These are phyloP conservation scores for Tetramorium bicarinatum DNA, from an alignment of 2,888 invertebrate genomes.

Conservation along the genomic window DNA sequence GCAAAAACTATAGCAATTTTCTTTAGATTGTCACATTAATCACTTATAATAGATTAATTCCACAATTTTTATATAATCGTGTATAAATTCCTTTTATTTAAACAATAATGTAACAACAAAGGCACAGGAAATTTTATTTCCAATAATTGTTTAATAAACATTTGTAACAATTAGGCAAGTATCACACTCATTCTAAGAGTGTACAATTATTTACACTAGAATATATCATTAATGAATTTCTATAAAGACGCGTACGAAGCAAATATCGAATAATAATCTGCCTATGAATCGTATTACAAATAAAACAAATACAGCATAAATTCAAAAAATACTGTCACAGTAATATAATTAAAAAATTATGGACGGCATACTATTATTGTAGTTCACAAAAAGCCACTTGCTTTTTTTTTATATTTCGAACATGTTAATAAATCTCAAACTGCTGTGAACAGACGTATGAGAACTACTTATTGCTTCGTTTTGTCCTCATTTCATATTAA, in stretches of 20 bases:
- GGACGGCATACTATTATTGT: conserved; percentile 19
- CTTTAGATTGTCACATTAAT: background rate
- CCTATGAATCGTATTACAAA: background rate
- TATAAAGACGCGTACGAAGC: background rate
- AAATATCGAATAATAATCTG: conserved; percentile 16
- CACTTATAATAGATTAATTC: conserved; percentile 7
- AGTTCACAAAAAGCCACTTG: background rate
- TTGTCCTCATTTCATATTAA: background rate
- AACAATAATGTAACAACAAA: conserved; percentile 58
- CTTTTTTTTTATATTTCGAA: background rate
- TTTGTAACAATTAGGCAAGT: conserved; percentile 16
- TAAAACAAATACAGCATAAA: conserved; percentile 19
- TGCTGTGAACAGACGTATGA: background rate
- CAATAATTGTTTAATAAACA: conserved; percentile 19
- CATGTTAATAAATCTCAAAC: background rate
- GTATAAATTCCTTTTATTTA: conserved; percentile 24
- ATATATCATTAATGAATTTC: conserved; percentile 1
- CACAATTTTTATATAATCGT: conserved; percentile 26
- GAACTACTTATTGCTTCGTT: background rate
- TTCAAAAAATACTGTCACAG: conserved; percentile 7
- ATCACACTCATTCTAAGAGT: conserved; percentile 1
- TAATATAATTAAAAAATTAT: conserved; percentile 10
- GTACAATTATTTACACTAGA: conserved; percentile 19
- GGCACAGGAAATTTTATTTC: conserved; percentile 60
- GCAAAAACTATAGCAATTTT: conserved; percentile 8